Base-by-base conservation (phyloP, 2,797 vertebrate genomes). In the Aphelocoma californica region DNA sequence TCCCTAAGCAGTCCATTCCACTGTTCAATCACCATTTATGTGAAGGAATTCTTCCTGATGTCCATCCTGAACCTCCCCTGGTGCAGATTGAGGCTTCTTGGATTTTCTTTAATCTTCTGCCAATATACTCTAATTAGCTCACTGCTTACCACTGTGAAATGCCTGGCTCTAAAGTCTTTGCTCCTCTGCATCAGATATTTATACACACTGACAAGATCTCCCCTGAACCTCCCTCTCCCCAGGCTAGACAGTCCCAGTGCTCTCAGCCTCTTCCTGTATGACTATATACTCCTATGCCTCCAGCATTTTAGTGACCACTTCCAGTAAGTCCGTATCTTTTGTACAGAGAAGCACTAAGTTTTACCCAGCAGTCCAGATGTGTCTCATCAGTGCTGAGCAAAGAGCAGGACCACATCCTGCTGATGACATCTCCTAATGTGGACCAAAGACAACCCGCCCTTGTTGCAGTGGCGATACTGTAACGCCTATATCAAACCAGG, bases 131-230 rank as follows among this genome's bases (percentile, higher is more conserved):
- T 54, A 5, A 20, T 32, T 26, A 62, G 15, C 12, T 81, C 21
- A 67, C 17, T 73, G 34, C 14, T 45, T 18, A 54, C 21, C 17
- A 24, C 7, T 36, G 44, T 42, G n/a, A 58, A 91, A 42, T 18
- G 5, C 8, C 29, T 64, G 44, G 4, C 12, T 58, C 38, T 74
- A 26, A 7, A 18, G 18, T 45, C n/a, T 74, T 54, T 31, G 17
- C 18, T 62, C 7, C 6, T 64, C 12, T 1, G 1, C 58, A 44
- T 21, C 38, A 83, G 31, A 12, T 26, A 32, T 29, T 50, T 50
- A 8, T 32, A 50, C 5, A 38, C 0, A 1, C 5, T n/a, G 18
- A 18, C n/a, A 79, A 51, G 28, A 67, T 17, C 5, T 4, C 3
- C 3, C 4, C 48, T 23, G 40, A 54, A 24, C 10, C 21, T 51